phyloP scores from a whole-genome alignment of 2,888 invertebrate genomes.

The Andrena camellia region DNA sequence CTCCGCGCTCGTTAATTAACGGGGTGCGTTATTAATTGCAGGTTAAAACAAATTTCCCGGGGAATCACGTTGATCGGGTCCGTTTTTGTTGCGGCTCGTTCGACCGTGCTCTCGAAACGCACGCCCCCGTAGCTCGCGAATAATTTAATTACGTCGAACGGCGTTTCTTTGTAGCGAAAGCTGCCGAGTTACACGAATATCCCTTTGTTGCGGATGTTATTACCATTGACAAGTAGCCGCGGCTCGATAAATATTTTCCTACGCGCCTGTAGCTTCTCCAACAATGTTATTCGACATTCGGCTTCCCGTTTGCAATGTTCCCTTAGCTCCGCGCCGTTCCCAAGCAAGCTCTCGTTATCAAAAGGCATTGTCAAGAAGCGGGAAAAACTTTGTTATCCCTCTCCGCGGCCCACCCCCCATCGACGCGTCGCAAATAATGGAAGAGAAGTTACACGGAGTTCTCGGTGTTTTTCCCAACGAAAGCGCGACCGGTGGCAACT shows the following conservation, averaged over 20 bases:
- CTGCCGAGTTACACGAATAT: neutral
- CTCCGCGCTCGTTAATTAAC: conserved; percentile 22
- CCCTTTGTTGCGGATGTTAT: neutral
- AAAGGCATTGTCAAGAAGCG: conserved; percentile 18
- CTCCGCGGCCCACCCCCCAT: neutral
- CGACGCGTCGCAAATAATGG: conserved; percentile 38
- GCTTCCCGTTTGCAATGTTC: neutral
- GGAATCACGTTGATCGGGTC: neutral
- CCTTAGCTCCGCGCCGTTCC: neutral
- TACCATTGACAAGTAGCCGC: neutral
- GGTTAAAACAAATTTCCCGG: neutral
- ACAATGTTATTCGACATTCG: neutral
- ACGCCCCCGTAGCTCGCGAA: neutral
- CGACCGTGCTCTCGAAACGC: neutral
- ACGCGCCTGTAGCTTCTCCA: neutral
- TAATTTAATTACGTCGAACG: neutral
- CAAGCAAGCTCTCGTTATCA: conserved; percentile 27
- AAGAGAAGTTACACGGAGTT: conserved; percentile 14
- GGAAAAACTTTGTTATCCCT: conserved; percentile 37
- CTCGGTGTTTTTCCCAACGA: neutral
- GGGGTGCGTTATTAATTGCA: conserved; percentile 30
- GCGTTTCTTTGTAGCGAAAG: too few relatives aligned
- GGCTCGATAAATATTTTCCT: conserved; percentile 2
- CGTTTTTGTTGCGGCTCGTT: neutral
- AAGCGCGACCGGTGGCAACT: conserved; percentile 7